A percentile compares a stretch with the other conserved stretches of the same genome.
phyloP scores from a whole-genome alignment of 2,888 invertebrate species.

The Opisthograptis luteolata region DNA sequence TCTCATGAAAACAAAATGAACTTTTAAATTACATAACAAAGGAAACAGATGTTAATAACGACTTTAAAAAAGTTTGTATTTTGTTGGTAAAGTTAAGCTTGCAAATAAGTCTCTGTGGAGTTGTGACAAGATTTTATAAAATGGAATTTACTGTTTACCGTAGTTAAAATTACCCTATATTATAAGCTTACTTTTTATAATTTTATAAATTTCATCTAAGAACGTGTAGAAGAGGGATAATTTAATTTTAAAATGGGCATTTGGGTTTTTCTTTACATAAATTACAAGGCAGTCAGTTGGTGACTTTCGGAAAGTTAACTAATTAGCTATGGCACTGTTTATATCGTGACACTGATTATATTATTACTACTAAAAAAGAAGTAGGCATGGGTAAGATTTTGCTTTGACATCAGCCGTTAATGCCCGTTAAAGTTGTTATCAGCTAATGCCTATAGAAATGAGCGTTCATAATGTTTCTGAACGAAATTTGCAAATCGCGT shows the following conservation, averaged over 20 bases:
- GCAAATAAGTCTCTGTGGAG: constrained; percentile 53
- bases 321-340: no score
- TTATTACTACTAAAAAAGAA: no score
- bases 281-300: no score
- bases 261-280: no score
- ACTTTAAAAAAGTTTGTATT: constrained; percentile 49
- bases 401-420: constrained; percentile 8
- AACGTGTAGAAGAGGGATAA: constrained; percentile 2
- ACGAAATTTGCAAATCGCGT: constrained; percentile 37
- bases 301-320: no score
- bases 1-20: constrained; percentile 38
- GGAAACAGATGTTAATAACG: constrained; percentile 56
- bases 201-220: constrained; percentile 4
- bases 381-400: background rate
- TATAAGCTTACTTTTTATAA: constrained; percentile 5
- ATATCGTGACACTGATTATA: background rate
- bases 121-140: constrained; percentile 30
- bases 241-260: constrained; percentile 4
- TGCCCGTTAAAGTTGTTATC: constrained; percentile 20
- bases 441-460: constrained; percentile 21
- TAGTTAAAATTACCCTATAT: constrained; percentile 5
- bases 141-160: constrained; percentile 28
- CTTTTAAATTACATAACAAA: constrained; percentile 46
- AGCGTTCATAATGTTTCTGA: constrained; percentile 20
- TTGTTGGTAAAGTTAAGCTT: constrained; percentile 50